Evolutionary conservation across 2,888 invertebrate genomes (phyloP), one percentile per base, ranked within the genome.

Genomic region (Latrodectus elegans): DNA sequence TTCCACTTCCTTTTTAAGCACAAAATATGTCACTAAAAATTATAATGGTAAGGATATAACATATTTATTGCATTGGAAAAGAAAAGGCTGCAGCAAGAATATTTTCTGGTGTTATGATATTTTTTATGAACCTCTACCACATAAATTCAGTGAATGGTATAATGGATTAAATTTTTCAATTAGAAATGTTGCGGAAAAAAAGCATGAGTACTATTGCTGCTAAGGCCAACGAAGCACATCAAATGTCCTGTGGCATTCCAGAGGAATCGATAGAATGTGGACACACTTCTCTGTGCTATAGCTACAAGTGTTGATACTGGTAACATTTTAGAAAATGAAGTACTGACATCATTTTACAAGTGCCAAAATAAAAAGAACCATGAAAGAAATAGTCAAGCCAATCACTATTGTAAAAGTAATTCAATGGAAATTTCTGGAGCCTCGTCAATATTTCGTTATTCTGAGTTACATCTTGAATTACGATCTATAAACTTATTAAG

Each of bases 401-500:
- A 71, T 4, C n/a, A 38, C 49, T 14, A 22, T 38, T 49, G 12
- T 10, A 71, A 49, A 11, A 73, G 73, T 52, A 4, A 52, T n/a
- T 1, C 49, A 15, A 73, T 73, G 52, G 73, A 73, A 51, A 49
- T 52, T 52, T 15, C 51, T 52, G 73, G 52, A 17, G 52, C 53
- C 2, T 11, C 8, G 9, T 14, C 1, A 51, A 73, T 52, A n/a
- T 73, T 73, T 51, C 11, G 52, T 0, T 17, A n/a, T 8, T 73
- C 52, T n/a, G 73, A 73, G 52, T 9, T 11, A 8, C 22, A 51
- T 8, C 53, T 51, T 11, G 17, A 11, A 11, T 11, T 73, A 17
- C 73, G 51, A 14, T 73, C 52, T 10, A 22, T 17, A 14, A 73
- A 73, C 4, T 73, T n/a, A 9, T 53, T 73, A 52, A 52, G 73